Conservation (phyloP, 2,797 vertebrate species). For the Ataeniobius toweri region DNA sequence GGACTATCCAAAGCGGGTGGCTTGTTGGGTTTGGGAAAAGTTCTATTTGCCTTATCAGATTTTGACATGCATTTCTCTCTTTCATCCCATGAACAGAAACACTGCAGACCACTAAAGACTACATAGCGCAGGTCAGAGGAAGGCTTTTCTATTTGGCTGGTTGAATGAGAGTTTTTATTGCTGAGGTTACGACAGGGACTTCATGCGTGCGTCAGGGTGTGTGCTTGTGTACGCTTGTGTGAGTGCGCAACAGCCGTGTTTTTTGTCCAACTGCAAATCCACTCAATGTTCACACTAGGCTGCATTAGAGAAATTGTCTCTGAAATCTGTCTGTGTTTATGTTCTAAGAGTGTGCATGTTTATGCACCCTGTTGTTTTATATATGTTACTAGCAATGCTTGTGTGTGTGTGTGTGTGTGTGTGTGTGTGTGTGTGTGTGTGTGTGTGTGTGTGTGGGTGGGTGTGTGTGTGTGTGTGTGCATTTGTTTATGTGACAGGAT, state of each 20-base stretch:
- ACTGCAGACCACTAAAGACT: slow-evolving; percentile 50
- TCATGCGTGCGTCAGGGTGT: neutral
- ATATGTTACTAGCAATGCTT: neutral
- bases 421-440: neutral
- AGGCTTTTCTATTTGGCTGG: slow-evolving; percentile 52
- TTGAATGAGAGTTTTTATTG: slow-evolving; percentile 58
- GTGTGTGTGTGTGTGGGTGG: too few relatives aligned
- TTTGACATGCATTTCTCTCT: slow-evolving; percentile 57
- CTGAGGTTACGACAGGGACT: slow-evolving; percentile 45
- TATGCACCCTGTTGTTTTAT: neutral
- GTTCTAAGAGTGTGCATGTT: slow-evolving; percentile 6
- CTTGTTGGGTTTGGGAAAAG: slow-evolving; percentile 55
- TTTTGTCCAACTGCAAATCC: slow-evolving; percentile 58
- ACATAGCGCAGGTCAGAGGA: slow-evolving; percentile 36
- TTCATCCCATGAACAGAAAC: slow-evolving; percentile 37
- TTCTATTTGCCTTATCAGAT: slow-evolving; percentile 77
- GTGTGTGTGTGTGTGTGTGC: neutral
- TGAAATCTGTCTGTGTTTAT: slow-evolving; percentile 19
- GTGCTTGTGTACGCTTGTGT: slow-evolving; percentile 26
- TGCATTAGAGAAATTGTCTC: slow-evolving; percentile 17
- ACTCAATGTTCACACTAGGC: slow-evolving; percentile 37
- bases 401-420: neutral
- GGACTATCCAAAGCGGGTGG: slow-evolving; percentile 47
- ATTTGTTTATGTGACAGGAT: slow-evolving; percentile 38
- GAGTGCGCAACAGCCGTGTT: slow-evolving; percentile 2